Conservation (phyloP, 1,140 invertebrate species). For the Drosophila pruinosa region DNA sequence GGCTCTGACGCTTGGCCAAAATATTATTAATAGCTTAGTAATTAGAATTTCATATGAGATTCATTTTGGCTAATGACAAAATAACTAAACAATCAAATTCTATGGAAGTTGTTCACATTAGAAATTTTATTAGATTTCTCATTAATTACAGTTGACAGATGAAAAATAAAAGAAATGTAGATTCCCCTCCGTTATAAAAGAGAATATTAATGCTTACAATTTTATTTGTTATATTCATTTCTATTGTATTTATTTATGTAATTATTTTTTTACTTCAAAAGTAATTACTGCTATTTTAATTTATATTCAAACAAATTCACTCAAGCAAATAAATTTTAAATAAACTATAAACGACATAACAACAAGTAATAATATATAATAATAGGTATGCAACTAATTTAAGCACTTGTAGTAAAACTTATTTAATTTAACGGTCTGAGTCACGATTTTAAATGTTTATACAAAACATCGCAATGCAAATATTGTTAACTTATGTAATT, state of each 20-base stretch:
- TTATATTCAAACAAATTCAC: too few species aligned
- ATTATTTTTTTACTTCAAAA: too few species aligned
- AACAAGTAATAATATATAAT: too few species aligned
- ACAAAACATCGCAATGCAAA: background rate
- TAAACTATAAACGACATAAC: too few species aligned
- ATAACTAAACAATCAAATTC: background rate
- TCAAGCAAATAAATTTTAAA: too few species aligned
- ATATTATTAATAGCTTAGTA: conserved; percentile 17
- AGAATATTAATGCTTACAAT: too few species aligned
- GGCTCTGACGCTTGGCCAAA: background rate
- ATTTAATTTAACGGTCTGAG: too few species aligned
- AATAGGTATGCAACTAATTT: background rate
- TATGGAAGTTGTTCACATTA: background rate
- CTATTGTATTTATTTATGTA: too few species aligned
- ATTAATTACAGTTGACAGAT: background rate
- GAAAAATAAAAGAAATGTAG: background rate
- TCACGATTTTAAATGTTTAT: too few species aligned
- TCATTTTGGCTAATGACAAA: background rate
- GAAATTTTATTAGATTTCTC: background rate
- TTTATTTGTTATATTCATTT: too few species aligned
- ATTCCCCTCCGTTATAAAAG: background rate
- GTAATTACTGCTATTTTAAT: too few species aligned
- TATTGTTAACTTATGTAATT: background rate
- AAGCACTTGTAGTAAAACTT: too few species aligned
- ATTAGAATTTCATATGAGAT: conserved; percentile 4